Percentiles rank a stretch among this genome's conserved stretches.
Evolutionary conservation across 2,797 vertebrate species (phyloP).

Genomic region (Smutsia gigantea): DNA sequence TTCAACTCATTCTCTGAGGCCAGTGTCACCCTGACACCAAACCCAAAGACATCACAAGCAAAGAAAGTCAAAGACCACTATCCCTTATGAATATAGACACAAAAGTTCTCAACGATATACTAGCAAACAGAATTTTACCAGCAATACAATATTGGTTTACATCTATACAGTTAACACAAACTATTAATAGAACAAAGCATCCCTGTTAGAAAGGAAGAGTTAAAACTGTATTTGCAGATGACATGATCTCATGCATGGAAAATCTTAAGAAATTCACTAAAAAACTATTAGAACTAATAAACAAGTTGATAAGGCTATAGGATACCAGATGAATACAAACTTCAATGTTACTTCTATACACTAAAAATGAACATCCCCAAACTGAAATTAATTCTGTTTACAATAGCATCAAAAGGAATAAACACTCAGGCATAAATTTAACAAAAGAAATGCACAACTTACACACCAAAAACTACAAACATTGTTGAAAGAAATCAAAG

Average conservation of each 20-base stretch:
- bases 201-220: background rate
- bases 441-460: background rate
- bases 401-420: background rate
- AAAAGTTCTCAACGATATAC: background rate
- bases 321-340: background rate
- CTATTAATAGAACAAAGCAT: background rate
- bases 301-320: background rate
- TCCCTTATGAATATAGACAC: background rate
- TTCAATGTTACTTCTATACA: background rate
- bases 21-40: background rate
- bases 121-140: background rate
- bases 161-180: background rate
- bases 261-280: background rate
- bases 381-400: background rate
- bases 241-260: background rate
- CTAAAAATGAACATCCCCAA: background rate
- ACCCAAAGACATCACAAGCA: background rate
- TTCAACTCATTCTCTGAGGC: background rate
- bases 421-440: background rate
- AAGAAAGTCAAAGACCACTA: background rate
- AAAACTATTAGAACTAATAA: background rate
- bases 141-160: background rate
- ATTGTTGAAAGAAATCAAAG: background rate
- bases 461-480: background rate
- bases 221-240: background rate